phyloP scores from a whole-genome alignment of 2,888 invertebrate genomes.

The Andrena haemorrhoa region DNA sequence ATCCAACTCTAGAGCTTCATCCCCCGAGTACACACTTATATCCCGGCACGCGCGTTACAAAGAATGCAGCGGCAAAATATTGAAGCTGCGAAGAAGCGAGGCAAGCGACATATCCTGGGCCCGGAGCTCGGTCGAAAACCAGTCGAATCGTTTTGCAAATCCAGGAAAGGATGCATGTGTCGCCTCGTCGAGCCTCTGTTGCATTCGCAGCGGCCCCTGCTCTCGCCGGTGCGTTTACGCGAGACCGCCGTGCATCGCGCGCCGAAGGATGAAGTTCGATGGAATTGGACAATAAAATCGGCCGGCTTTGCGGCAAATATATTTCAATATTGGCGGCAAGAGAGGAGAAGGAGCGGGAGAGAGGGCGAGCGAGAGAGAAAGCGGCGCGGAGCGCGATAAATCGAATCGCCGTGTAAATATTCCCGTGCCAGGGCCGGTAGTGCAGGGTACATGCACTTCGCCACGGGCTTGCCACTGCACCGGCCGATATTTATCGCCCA shows the following conservation, averaged over 20 bases:
- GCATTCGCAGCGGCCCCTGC: not conserved
- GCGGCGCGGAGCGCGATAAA: conserved; percentile 66
- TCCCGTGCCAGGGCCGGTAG: conserved; percentile 56
- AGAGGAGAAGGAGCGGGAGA: not conserved
- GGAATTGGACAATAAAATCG: conserved; percentile 71
- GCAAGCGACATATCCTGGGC: conserved; percentile 9
- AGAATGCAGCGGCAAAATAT: conserved; percentile 22
- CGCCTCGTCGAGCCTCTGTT: conserved; percentile 2
- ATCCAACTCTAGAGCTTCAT: conserved; percentile 33
- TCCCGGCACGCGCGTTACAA: conserved; percentile 10
- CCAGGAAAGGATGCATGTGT: conserved; percentile 2
- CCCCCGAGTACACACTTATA: conserved; percentile 3
- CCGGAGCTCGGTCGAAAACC: not conserved
- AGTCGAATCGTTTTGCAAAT: conserved; percentile 18
- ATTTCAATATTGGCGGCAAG: conserved; percentile 71
- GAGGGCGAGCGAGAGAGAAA: not conserved
- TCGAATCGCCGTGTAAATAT: conserved; percentile 72
- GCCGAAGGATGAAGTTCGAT: conserved; percentile 27
- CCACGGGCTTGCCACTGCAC: conserved; percentile 43
- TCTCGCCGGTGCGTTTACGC: conserved; percentile 1
- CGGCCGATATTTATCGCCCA: conserved; percentile 75
- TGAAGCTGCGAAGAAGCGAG: not conserved
- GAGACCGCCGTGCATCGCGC: not conserved
- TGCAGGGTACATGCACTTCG: conserved; percentile 50
- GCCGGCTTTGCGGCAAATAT: conserved; percentile 70